Evolutionary conservation across 2,888 invertebrate species (phyloP).

Genomic region (Pterostichus niger): DNA sequence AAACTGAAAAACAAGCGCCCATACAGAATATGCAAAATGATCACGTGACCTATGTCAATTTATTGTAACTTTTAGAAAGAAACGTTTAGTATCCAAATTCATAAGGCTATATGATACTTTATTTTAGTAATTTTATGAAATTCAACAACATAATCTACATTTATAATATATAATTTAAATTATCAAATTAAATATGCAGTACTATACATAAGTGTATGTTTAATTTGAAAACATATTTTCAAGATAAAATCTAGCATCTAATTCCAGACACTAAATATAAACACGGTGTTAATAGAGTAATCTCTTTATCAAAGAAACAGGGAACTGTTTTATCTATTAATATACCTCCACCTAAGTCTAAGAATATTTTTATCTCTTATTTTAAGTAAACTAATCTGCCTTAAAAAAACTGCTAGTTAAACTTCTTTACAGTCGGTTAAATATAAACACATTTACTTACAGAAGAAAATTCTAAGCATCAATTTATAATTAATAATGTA

Average conservation of each 20-base stretch:
- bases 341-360: slow-evolving; percentile 8
- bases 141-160: too few relatives aligned
- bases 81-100: too few relatives aligned
- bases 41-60: too few relatives aligned
- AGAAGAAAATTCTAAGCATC: neutral
- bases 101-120: too few relatives aligned
- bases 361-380: slow-evolving; percentile 52
- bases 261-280: slow-evolving; percentile 31
- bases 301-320: slow-evolving; percentile 35
- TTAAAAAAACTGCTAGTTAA: slow-evolving; percentile 5
- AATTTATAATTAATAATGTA: slow-evolving; percentile 45
- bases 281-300: slow-evolving; percentile 45
- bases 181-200: neutral
- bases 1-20: too few relatives aligned
- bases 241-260: slow-evolving; percentile 4
- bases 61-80: too few relatives aligned
- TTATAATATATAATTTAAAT: too few relatives aligned
- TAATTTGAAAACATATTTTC: slow-evolving; percentile 40
- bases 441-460: slow-evolving; percentile 35
- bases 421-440: neutral
- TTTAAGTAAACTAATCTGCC: slow-evolving; percentile 43
- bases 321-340: slow-evolving; percentile 42
- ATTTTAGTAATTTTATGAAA: too few relatives aligned
- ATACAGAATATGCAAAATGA: too few relatives aligned
- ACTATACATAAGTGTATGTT: neutral